Evolutionary conservation across 2,888 invertebrate species (phyloP), one percentile per base, ranked within the genome.

Genomic region (Eulithis prunata): DNA sequence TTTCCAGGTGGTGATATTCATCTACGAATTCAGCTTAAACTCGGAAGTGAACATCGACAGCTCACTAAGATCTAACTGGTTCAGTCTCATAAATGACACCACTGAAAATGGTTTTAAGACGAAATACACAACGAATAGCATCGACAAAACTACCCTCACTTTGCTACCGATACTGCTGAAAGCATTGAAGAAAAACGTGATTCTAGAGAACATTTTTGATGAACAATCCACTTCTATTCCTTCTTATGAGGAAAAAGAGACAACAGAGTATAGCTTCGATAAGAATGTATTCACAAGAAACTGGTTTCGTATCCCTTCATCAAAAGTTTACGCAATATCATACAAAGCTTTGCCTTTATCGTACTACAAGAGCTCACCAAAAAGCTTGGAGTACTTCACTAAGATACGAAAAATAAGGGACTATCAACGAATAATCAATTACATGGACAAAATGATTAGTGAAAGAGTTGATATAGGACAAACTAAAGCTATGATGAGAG

Each of bases 1-100:
- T 64, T 91, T 91, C 69, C 91, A 92, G 91, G 81, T 80, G 64
- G 78, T 90, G 28, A 78, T 91, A 47, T 78, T 90, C 41, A 78
- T 89, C 57, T 91, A 88, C 75, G 88, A 90, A 71, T 89, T 86
- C 68, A 87, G 81, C 57, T 73, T 84, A 45, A 80, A 79, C 57
- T 68, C 79, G 2, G 78, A 80, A n/a, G 57, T 70, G 10, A 79
- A 74, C 51, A 41, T 69, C 14, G 72, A 69, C n/a, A 75, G 73
- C 55, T 66, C 71, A 0, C 53, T 75, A 11, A 81, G 75, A 66
- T 69, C 79, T 0, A 80, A 80, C 63, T 90, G 88, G 90, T 69
- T 83, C 8, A 80, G 78, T 10, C 68, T 87, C 1, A 81, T 86
- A 61, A 89, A 90, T 53, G 80, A 81, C 4, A 85, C 81, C 8